phyloP scores from a whole-genome alignment of 2,797 vertebrate species.

The Petrocephalus schoutedeni region DNA sequence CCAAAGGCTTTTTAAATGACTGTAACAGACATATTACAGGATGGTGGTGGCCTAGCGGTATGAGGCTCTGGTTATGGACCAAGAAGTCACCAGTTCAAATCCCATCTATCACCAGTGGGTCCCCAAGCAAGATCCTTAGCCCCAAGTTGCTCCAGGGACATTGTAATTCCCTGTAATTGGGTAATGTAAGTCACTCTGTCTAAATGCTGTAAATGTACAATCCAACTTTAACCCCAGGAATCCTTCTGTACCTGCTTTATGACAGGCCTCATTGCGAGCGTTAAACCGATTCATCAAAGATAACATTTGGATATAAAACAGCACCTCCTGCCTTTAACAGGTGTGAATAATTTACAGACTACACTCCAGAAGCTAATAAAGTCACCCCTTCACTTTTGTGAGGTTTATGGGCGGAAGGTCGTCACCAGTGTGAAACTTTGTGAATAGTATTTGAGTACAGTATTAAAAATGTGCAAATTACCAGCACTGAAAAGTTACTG shows the following conservation, averaged over 20 bases:
- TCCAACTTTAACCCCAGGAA: background rate
- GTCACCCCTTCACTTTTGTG: background rate
- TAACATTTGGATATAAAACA: background rate
- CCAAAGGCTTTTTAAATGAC: conserved; percentile 18
- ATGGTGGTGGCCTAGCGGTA: no score
- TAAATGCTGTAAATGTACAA: no score
- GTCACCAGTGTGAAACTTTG: background rate
- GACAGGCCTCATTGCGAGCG: background rate
- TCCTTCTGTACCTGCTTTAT: background rate
- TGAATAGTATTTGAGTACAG: background rate
- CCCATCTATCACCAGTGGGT: no score
- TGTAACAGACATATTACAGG: background rate
- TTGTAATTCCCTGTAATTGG: no score
- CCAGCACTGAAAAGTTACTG: no score
- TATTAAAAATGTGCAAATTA: background rate
- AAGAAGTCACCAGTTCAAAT: no score
- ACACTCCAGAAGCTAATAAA: background rate
- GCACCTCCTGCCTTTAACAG: background rate
- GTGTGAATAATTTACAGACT: background rate
- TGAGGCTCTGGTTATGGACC: no score
- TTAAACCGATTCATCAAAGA: background rate
- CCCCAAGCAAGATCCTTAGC: no score
- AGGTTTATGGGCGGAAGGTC: background rate
- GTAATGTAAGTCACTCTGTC: no score
- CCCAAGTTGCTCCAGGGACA: no score